Conservation (phyloP, 92 coral and sea anemone genomes). For the Porites evermanni region DNA sequence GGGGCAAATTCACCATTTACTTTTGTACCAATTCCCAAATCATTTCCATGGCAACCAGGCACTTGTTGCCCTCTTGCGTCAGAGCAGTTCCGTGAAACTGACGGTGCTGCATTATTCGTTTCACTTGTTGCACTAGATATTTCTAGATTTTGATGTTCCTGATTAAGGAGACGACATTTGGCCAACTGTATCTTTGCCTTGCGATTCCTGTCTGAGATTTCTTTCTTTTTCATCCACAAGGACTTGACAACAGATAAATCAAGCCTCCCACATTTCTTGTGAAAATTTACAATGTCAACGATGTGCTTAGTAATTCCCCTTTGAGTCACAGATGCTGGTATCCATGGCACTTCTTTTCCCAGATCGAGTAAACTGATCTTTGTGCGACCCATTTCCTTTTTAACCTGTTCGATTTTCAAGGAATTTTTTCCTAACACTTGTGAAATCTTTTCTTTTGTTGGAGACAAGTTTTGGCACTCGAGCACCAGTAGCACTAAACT, state of each 20-base stretch:
- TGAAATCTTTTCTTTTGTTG: conserved; percentile 19
- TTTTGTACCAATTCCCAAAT: not conserved
- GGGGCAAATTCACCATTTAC: not conserved
- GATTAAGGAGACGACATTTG: conserved; percentile 38
- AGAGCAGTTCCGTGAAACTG: not conserved
- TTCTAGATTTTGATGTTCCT: conserved; percentile 6
- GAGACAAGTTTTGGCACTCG: conserved; percentile 28
- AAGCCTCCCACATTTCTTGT: conserved; percentile 52
- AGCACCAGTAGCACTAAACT: conserved; percentile 45
- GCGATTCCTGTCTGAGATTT: conserved; percentile 34
- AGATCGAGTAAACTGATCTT: conserved; percentile 46
- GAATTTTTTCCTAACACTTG: conserved; percentile 41
- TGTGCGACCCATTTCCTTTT: not conserved
- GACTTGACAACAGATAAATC: conserved; percentile 48
- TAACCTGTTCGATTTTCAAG: not conserved
- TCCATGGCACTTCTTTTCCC: conserved; percentile 82
- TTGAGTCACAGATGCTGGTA: conserved; percentile 34
- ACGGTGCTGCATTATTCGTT: not conserved
- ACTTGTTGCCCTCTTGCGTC: not conserved
- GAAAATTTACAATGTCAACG: conserved; percentile 59
- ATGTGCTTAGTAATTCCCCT: conserved; percentile 49
- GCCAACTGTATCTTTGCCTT: conserved; percentile 60
- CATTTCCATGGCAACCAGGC: not conserved
- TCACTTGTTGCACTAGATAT: not conserved
- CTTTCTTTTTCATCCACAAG: conserved; percentile 48